Evolutionary conservation across 30 jellyfish, hydroid and myxozoan genomes (phyloP).

Genomic region (Hydractinia symbiolongicarpus): DNA sequence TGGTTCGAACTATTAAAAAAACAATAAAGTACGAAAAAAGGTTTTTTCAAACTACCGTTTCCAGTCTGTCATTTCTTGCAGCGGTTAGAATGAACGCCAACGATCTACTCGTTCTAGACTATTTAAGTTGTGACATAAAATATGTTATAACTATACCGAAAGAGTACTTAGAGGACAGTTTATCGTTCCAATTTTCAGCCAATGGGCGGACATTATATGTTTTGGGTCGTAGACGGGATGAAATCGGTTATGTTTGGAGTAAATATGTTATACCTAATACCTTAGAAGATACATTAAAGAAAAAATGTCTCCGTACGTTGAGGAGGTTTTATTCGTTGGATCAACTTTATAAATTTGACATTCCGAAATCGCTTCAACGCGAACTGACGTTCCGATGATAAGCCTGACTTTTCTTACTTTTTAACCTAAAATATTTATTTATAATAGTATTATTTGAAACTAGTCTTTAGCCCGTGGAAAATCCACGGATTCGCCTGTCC

Average conservation of each 20-base stretch:
- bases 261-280: neutral
- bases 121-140: neutral
- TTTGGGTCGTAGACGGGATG: neutral
- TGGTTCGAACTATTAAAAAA: neutral
- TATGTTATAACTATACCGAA: neutral
- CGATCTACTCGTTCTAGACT: neutral
- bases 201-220: conserved; percentile 5
- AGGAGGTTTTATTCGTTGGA: neutral
- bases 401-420: too few species aligned
- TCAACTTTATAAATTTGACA: neutral
- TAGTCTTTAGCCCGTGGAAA: too few species aligned
- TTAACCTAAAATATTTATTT: too few species aligned
- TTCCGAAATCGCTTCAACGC: conserved; percentile 1
- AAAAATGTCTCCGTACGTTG: neutral
- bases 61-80: neutral
- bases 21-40: neutral
- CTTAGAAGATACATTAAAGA: neutral
- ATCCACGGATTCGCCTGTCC: too few species aligned
- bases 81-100: conserved; percentile 3
- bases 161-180: neutral
- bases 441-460: too few species aligned
- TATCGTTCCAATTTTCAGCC: conserved; percentile 13
- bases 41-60: neutral
- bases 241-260: neutral
- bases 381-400: conserved; percentile 4